Evolutionary conservation across 2,797 vertebrate genomes (phyloP).

Genomic region (Clarias pachynema): DNA sequence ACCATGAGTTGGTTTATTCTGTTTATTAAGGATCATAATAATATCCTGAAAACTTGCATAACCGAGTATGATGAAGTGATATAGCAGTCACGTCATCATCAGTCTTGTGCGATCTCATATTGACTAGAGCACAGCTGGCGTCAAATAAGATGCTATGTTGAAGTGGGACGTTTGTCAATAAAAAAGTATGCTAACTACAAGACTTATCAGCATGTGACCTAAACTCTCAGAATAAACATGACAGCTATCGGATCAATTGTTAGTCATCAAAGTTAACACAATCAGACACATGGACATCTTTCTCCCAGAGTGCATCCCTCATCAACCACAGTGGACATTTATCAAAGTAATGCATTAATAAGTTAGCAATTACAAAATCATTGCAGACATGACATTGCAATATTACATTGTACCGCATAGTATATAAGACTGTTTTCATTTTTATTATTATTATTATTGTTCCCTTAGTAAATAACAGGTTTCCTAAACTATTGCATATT

Average conservation of each 20-base stretch:
- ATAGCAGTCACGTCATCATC: not conserved
- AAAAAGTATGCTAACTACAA: not conserved
- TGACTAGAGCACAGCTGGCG: not conserved
- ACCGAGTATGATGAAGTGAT: not conserved
- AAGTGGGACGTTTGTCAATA: not conserved
- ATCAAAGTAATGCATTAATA: not conserved
- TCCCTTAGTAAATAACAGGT: not conserved
- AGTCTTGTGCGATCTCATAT: not conserved
- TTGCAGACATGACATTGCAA: not conserved
- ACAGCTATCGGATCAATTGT: not conserved
- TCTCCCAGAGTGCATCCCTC: not conserved
- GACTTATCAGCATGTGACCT: not conserved
- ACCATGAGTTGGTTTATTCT: not conserved
- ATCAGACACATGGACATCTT: not conserved
- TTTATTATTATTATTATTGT: not conserved
- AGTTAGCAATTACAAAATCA: not conserved
- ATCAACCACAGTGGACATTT: not conserved
- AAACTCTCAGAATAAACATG: not conserved
- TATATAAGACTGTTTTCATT: not conserved
- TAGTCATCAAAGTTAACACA: constrained; percentile 9
- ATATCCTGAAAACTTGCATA: not conserved
- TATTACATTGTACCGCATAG: not conserved
- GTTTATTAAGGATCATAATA: not conserved
- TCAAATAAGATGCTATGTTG: not conserved
- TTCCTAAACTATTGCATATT: not conserved